Evolutionary conservation across 2,888 invertebrate genomes (phyloP).

Genomic region (Callinectes sapidus): DNA sequence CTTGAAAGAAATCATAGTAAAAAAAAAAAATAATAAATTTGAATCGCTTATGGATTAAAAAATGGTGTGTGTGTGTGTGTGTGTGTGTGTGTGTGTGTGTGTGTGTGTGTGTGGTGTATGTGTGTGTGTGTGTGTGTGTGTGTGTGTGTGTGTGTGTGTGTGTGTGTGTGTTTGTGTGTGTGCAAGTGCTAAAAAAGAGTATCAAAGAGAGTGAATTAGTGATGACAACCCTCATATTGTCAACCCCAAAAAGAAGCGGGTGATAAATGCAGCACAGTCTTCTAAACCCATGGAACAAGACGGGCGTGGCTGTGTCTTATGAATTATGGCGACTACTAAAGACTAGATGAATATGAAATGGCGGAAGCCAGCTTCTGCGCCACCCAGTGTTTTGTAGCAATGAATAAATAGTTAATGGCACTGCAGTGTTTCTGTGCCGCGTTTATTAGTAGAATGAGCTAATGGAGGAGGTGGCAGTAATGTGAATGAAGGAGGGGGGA

Average conservation of each 20-base stretch:
- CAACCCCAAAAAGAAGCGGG: neutral
- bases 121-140: conserved; percentile 22
- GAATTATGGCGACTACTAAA: neutral
- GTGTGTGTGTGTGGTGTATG: too few species aligned
- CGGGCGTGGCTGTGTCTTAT: neutral
- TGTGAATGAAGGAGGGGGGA: neutral
- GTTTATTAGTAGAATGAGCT: neutral
- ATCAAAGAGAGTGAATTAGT: neutral
- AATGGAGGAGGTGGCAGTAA: conserved; percentile 3
- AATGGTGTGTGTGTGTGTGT: neutral
- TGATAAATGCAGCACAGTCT: too few species aligned
- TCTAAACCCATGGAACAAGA: neutral
- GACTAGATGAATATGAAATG: neutral
- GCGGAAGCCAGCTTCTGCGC: neutral
- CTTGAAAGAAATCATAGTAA: neutral
- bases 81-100: too few species aligned
- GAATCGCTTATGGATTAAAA: neutral
- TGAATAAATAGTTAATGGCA: conserved; percentile 1
- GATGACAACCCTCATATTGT: neutral
- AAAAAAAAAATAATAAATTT: too few species aligned
- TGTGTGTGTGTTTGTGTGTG: neutral
- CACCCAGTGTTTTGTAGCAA: neutral
- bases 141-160: conserved; percentile 40
- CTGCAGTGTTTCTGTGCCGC: neutral
- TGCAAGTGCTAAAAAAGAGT: neutral